A percentile compares a stretch with the other conserved stretches of the same genome.
Conservation (phyloP, 2,888 invertebrate species). For the Noctua janthe region DNA sequence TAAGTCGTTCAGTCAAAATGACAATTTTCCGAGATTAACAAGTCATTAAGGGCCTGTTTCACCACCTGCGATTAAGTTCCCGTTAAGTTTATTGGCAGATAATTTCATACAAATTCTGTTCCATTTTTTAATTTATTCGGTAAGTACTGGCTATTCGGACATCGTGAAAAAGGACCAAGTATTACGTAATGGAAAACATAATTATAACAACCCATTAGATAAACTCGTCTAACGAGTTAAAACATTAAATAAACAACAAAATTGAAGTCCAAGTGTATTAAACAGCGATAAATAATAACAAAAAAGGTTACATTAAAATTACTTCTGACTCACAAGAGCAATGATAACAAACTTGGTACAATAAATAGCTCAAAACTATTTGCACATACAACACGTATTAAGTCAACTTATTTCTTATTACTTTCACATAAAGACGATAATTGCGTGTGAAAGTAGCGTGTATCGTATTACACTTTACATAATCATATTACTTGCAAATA, state of each 20-base stretch:
- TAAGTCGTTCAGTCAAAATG: neutral
- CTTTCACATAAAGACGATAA: constrained; percentile 24
- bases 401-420: constrained; percentile 23
- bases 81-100: too few relatives aligned
- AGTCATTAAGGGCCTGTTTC: neutral
- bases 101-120: too few relatives aligned
- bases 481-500: constrained; percentile 29
- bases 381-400: constrained; percentile 4
- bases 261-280: constrained; percentile 11
- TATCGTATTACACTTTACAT: constrained; percentile 5
- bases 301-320: constrained; percentile 57
- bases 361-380: constrained; percentile 39
- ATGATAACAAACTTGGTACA: constrained; percentile 55
- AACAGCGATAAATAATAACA: constrained; percentile 43
- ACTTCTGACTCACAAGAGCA: constrained; percentile 61
- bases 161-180: too few relatives aligned
- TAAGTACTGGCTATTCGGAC: too few relatives aligned
- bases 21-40: neutral
- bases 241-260: constrained; percentile 46
- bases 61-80: too few relatives aligned
- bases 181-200: constrained; percentile 18
- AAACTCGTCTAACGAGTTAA: constrained; percentile 20
- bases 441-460: constrained; percentile 19
- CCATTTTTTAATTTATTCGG: too few relatives aligned
- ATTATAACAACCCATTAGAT: constrained; percentile 1